A percentile compares a stretch with the other conserved stretches of the same genome.
Conservation (phyloP, 1,140 invertebrate genomes). For the Pentalonia nigronervosa region DNA sequence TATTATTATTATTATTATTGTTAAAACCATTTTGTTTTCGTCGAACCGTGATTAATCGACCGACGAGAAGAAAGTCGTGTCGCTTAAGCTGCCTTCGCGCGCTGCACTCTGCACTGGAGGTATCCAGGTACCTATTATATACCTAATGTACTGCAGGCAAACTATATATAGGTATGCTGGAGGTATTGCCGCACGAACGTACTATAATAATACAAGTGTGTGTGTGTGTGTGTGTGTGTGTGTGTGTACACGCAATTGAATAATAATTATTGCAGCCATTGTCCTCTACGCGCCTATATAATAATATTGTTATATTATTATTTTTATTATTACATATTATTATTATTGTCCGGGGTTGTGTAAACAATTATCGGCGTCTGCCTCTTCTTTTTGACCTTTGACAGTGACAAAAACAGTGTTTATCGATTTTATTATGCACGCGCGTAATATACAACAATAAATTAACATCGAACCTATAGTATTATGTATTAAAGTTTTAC, state of each 20-base stretch:
- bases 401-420: neutral
- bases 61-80: neutral
- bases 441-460: neutral
- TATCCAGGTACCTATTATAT: neutral
- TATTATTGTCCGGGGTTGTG: neutral
- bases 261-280: neutral
- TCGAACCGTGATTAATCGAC: constrained; percentile 23
- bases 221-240: neutral
- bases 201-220: neutral
- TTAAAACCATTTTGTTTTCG: neutral
- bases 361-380: neutral
- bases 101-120: neutral
- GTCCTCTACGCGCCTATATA: neutral
- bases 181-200: neutral
- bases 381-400: constrained; percentile 39
- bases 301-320: neutral
- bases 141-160: neutral
- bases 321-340: neutral
- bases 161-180: neutral
- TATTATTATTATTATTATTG: neutral
- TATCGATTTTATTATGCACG: neutral
- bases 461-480: neutral
- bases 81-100: neutral
- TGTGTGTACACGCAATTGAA: neutral
- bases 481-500: neutral